A percentile compares a stretch with the other conserved stretches of the same genome.
Conservation (phyloP, 1,140 invertebrate species). For the Drosophila nannoptera region DNA sequence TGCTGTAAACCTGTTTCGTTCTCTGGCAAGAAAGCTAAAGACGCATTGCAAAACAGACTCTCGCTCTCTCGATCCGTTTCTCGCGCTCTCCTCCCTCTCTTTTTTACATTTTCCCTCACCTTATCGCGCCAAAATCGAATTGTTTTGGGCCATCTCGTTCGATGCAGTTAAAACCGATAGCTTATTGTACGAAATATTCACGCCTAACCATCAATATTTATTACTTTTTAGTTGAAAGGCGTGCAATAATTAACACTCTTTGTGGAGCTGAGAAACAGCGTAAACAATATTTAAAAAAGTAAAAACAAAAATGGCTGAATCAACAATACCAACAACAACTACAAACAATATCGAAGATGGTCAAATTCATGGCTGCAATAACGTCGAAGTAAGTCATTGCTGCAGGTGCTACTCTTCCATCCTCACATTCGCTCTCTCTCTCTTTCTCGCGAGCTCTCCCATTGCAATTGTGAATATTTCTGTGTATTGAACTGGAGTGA, state of each 20-base stretch:
- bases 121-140: slow-evolving; percentile 27
- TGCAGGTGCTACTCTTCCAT: slow-evolving; percentile 1
- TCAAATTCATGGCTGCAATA: slow-evolving; percentile 72
- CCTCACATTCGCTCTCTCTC: slow-evolving; percentile 6
- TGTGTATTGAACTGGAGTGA: too few species aligned
- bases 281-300: slow-evolving; percentile 24
- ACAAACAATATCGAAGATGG: slow-evolving; percentile 60
- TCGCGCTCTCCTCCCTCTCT: too few species aligned
- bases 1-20: slow-evolving; percentile 14
- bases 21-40: background rate
- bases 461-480: too few species aligned
- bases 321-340: slow-evolving; percentile 64
- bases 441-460: background rate
- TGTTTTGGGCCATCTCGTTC: slow-evolving; percentile 43
- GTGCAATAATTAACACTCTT: slow-evolving; percentile 61
- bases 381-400: slow-evolving; percentile 66
- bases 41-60: background rate
- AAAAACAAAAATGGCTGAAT: slow-evolving; percentile 62
- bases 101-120: too few species aligned
- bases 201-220: slow-evolving; percentile 30
- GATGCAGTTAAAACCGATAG: slow-evolving; percentile 49
- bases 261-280: slow-evolving; percentile 23
- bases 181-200: background rate
- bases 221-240: slow-evolving; percentile 52
- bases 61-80: too few species aligned